These are phyloP conservation scores for Anser cygnoides DNA, from an alignment of 2,113 vertebrate species.

Conservation along the genomic window DNA sequence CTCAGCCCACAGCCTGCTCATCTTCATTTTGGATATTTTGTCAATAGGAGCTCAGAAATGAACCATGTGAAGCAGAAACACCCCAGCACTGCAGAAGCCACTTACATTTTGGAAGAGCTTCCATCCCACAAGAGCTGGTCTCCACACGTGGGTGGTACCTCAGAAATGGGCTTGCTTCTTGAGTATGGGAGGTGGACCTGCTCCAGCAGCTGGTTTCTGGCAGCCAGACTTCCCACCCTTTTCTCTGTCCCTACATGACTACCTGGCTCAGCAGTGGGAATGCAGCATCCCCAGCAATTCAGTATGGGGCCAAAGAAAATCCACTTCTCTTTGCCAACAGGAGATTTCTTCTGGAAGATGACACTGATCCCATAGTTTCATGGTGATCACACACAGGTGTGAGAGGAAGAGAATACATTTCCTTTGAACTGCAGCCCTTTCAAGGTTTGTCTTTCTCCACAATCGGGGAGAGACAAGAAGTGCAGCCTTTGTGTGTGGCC, in stretches of 20 bases:
- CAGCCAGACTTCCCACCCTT: neutral
- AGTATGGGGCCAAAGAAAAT: rapidly evolving
- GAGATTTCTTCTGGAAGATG: neutral
- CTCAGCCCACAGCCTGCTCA: neutral
- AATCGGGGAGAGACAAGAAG: neutral
- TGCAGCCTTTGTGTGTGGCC: neutral
- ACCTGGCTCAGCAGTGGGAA: neutral
- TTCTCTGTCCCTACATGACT: neutral
- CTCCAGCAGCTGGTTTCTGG: neutral
- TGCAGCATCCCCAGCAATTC: neutral
- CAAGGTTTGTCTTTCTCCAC: neutral
- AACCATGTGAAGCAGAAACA: neutral
- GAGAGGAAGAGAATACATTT: rapidly evolving
- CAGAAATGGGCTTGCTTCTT: neutral
- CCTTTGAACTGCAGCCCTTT: neutral
- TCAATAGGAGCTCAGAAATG: neutral
- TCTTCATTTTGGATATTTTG: neutral
- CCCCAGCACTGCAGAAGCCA: neutral
- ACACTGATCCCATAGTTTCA: neutral
- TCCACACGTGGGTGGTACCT: neutral
- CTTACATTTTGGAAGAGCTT: neutral
- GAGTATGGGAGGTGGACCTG: neutral
- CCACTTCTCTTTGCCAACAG: neutral
- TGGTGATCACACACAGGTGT: rapidly evolving
- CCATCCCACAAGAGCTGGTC: neutral